Evolutionary conservation across 2,888 invertebrate species (phyloP).

Genomic region (Deroplatys truncata): DNA sequence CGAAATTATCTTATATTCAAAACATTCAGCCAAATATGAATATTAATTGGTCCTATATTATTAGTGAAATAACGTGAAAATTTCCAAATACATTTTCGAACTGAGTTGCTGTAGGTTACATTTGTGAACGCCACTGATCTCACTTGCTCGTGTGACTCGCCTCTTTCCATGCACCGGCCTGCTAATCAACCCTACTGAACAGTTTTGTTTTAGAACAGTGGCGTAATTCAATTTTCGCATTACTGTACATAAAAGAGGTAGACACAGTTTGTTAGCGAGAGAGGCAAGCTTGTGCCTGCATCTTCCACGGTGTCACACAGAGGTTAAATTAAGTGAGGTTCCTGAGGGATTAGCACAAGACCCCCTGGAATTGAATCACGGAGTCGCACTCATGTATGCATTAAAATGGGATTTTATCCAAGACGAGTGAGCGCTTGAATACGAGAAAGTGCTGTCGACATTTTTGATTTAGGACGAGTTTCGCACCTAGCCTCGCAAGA

Average conservation of each 20-base stretch:
- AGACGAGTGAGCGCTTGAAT: neutral
- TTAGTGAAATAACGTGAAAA: too few species aligned
- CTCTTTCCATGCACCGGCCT: neutral
- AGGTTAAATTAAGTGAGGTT: slow-evolving; percentile 2
- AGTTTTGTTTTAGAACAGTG: neutral
- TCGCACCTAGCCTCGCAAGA: neutral
- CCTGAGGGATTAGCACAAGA: neutral
- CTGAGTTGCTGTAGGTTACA: too few species aligned
- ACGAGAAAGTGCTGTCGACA: neutral
- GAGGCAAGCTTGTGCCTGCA: neutral
- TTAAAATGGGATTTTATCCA: neutral
- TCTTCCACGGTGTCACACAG: neutral
- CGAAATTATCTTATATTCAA: too few species aligned
- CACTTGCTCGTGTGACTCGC: neutral
- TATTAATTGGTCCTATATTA: too few species aligned
- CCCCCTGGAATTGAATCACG: neutral
- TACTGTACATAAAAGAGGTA: slow-evolving; percentile 9
- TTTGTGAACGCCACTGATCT: neutral
- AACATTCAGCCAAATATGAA: too few species aligned
- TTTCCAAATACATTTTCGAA: too few species aligned
- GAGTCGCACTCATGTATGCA: neutral
- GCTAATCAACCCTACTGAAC: neutral
- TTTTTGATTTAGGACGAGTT: neutral
- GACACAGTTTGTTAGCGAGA: neutral
- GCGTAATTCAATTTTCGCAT: slow-evolving; percentile 14